Percentiles rank a stretch among this genome's conserved stretches.
phyloP scores from a whole-genome alignment of 2,797 vertebrate genomes.

The Emys orbicularis region DNA sequence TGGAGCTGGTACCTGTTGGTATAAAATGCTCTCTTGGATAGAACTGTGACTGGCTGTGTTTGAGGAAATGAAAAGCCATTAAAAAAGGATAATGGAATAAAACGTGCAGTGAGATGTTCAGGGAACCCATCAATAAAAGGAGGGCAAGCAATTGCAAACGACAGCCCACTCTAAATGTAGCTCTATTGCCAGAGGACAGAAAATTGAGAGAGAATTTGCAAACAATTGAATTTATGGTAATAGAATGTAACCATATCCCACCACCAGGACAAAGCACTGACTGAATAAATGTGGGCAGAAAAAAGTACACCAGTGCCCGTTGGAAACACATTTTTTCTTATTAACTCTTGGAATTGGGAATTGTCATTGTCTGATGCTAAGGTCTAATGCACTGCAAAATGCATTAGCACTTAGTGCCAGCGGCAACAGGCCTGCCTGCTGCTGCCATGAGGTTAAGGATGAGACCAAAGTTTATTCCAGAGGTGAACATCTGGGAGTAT shows the following conservation, averaged over 20 bases:
- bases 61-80: constrained; percentile 77
- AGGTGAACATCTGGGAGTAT: rapidly evolving
- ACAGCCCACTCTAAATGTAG: constrained; percentile 69
- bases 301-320: constrained; percentile 31
- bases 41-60: constrained; percentile 9
- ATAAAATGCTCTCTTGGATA: constrained; percentile 36
- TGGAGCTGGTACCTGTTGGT: constrained; percentile 45
- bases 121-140: constrained; percentile 74
- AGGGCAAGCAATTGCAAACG: constrained; percentile 70
- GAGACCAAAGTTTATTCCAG: not conserved
- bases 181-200: constrained; percentile 66
- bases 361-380: constrained; percentile 69
- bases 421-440: not conserved
- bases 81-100: constrained; percentile 72
- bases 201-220: constrained; percentile 66
- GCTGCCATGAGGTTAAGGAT: constrained; percentile 23
- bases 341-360: constrained; percentile 48
- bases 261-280: constrained; percentile 58
- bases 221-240: constrained; percentile 79
- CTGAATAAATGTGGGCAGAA: constrained; percentile 22
- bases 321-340: constrained; percentile 55
- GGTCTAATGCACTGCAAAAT: constrained; percentile 50
- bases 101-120: constrained; percentile 66
- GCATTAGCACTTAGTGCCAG: constrained; percentile 14
- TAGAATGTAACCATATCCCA: constrained; percentile 56